These are phyloP conservation scores for Pristionchus fissidentatus DNA, from an alignment of 2,888 invertebrate genomes.

Conservation along the genomic window DNA sequence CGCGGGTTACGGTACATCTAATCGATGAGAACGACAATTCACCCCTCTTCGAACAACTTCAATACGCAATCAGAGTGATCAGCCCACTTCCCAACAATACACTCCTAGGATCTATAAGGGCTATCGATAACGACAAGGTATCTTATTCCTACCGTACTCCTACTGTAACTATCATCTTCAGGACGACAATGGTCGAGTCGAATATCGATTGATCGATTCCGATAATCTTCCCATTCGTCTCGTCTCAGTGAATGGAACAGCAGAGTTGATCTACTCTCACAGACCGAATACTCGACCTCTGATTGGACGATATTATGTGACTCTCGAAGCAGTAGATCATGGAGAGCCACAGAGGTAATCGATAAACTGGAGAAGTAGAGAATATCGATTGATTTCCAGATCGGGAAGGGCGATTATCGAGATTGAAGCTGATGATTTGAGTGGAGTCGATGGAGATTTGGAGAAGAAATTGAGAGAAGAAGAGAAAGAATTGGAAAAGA, in stretches of 20 bases:
- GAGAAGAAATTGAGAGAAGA: slow-evolving; percentile 36
- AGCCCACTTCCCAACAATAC: slow-evolving; percentile 22
- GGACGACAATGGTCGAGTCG: slow-evolving; percentile 34
- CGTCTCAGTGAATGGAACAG: not conserved
- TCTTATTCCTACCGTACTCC: too few relatives aligned
- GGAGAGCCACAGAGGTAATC: slow-evolving; percentile 51
- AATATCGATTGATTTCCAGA: not conserved
- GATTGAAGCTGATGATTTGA: slow-evolving; percentile 42
- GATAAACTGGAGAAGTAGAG: not conserved
- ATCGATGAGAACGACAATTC: slow-evolving; percentile 73
- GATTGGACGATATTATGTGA: slow-evolving; percentile 53
- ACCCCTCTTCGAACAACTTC: slow-evolving; percentile 65
- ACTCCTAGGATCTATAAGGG: slow-evolving; percentile 33
- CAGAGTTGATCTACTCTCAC: slow-evolving; percentile 17
- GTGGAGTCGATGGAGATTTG: not conserved
- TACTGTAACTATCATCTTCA: not conserved
- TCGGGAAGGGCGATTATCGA: slow-evolving; percentile 5
- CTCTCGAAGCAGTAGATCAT: slow-evolving; percentile 60
- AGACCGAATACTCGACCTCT: slow-evolving; percentile 15
- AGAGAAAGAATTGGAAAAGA: not conserved
- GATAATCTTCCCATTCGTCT: slow-evolving; percentile 40
- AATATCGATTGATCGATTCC: slow-evolving; percentile 32
- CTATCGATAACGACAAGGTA: slow-evolving; percentile 42
- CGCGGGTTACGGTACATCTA: slow-evolving; percentile 62
- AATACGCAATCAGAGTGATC: slow-evolving; percentile 34